Evolutionary conservation across 2,888 invertebrate genomes (phyloP), one percentile per base, ranked within the genome.

Genomic region (Chalcis sispes): DNA sequence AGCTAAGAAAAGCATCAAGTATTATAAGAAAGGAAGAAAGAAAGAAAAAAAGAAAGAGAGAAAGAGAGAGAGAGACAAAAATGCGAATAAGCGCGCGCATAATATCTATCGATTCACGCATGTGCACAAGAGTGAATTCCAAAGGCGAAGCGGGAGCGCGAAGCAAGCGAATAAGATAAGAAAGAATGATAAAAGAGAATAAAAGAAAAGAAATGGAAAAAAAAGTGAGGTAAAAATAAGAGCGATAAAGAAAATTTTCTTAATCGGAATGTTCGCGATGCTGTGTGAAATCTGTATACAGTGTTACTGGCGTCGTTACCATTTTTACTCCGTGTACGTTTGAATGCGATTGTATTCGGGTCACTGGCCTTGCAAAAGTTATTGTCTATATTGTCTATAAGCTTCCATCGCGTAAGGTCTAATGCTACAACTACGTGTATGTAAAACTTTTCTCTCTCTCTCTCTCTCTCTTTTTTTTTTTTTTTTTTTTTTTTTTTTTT

Each of bases 31-130:
- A 2, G 58, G 18, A 56, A 40, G 69, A 52, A 66, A 48, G 46
- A 72, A 71, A 62, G 74, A 58, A 67, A 59, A 64, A 61, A 61
- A 13, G 46, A 15, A 1, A 15, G 15, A 42, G 62, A 29, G 52
- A 65, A 42, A 66, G 69, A 72, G 67, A 46, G 69, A 48, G 40
- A 69, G 54, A 59, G n/a, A n/a, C n/a, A n/a, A n/a, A n/a, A n/a
- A n/a, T n/a, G n/a, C n/a, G n/a, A n/a, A n/a, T n/a, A n/a, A n/a
- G 56, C 32, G 50, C 72, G 66, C 72, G 65, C 73, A 66, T 72
- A 73, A 59, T 61, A 61, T 61, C 61, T 74, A 74, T 74, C 36
- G 73, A 74, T 74, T 74, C 48, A 67, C 75, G 77, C 72, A 78
- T 71, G 73, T 75, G 67, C 67, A 75, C 70, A 72, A 25, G 64